Evolutionary conservation across 1,140 invertebrate genomes (phyloP).

Genomic region (Danaus melanippus): DNA sequence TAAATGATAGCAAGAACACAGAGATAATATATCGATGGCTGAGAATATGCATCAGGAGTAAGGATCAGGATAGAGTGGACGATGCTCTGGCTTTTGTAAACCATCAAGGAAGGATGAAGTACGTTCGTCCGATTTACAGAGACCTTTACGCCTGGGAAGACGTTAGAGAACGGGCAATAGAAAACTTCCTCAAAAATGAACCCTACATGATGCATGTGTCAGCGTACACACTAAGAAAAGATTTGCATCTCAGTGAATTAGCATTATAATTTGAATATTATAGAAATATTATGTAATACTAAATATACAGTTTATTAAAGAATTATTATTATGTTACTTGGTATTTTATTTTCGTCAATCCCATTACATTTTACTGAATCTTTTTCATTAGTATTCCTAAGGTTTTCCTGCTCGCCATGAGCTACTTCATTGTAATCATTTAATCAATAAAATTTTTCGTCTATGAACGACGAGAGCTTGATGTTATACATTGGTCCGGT

Average conservation of each 20-base stretch:
- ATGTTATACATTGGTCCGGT: too few species aligned
- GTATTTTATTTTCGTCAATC: neutral
- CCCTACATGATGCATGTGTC: constrained; percentile 88
- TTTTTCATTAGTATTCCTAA: too few species aligned
- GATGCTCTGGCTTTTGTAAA: constrained; percentile 85
- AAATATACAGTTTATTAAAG: too few species aligned
- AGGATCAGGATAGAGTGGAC: constrained; percentile 78
- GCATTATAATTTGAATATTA: constrained; percentile 3
- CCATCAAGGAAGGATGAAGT: constrained; percentile 92
- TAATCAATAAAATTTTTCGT: too few species aligned
- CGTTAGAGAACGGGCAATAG: constrained; percentile 77
- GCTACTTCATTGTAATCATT: too few species aligned
- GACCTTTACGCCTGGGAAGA: constrained; percentile 88
- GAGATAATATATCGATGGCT: constrained; percentile 91
- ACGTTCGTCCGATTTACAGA: constrained; percentile 88
- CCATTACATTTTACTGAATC: too few species aligned
- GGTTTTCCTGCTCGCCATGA: too few species aligned
- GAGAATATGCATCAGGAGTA: constrained; percentile 81
- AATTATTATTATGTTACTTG: neutral
- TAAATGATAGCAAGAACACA: constrained; percentile 79
- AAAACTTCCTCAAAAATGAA: constrained; percentile 81
- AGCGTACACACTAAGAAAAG: constrained; percentile 81
- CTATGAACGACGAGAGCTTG: too few species aligned
- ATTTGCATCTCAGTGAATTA: constrained; percentile 75
- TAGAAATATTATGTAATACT: too few species aligned